Evolutionary conservation across 1,140 invertebrate genomes (phyloP), one percentile per base, ranked within the genome.

Genomic region (Papilio glaucus): DNA sequence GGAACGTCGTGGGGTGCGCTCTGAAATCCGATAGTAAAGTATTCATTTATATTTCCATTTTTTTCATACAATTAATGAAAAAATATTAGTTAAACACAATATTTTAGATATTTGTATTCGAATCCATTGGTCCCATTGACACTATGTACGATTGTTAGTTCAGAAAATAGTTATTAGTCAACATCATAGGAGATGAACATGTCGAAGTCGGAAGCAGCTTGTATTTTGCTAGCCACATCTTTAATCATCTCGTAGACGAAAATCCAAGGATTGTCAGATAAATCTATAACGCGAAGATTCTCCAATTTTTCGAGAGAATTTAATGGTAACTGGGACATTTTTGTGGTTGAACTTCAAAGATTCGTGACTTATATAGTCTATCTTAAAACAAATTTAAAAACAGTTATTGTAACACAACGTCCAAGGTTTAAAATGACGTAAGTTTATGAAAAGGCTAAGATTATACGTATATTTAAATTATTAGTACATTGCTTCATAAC

Each of bases 261-360:
- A 37, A 96, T 94, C 98, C 98, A 98, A 0, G 97, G 97, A 93
- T 99, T 99, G 71, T 97, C 97, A 77, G 98, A 97, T 42, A 98
- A 90, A 84, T 98, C 97, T 71, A 98, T 96, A 41, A 96, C 97
- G 80, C 97, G 96, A 5, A 98, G 93, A 21, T 96, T 95, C 68
- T 94, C 95, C 9, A 97, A 81, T 5, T 95, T 95, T 76, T 97
- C 96, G 26, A 97, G 95, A 0, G 96, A 97, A 24, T 94, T 95
- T 0, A 95, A 94, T 24, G 95, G 93, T 29, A 98, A 90, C 96
- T 21, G 94, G 94, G 24, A 98, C 90, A 74, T 95, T 94, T 85
- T 98, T 98, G 72, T 96, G 95, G 85, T 97, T 97, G 57, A 98
- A 83, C 76, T 97, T 97, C 10, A 98, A 93, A 63, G 95, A 95